These are phyloP conservation scores for Myiotriccus ornatus DNA, from an alignment of 2,797 vertebrate genomes.

Conservation along the genomic window DNA sequence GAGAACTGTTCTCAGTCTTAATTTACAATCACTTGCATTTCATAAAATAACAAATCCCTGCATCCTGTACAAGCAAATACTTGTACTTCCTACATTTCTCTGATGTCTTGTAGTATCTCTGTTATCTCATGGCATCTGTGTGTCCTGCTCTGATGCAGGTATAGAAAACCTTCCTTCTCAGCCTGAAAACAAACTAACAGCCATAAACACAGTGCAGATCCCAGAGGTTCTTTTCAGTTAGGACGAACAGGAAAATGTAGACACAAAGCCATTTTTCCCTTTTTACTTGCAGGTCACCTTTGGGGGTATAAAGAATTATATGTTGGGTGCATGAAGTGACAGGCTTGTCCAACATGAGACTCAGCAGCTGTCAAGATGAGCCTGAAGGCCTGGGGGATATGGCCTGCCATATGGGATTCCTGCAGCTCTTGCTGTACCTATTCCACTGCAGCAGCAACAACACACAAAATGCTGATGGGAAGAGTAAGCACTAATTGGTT, in stretches of 20 bases:
- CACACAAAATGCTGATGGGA: conserved; percentile 28
- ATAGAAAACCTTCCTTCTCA: neutral
- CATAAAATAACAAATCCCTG: neutral
- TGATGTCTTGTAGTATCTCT: neutral
- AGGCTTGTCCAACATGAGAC: conserved; percentile 40
- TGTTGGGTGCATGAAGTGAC: neutral
- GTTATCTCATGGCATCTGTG: neutral
- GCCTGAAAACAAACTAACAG: neutral
- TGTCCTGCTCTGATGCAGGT: neutral
- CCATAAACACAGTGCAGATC: neutral
- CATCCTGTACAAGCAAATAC: neutral
- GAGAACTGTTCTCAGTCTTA: neutral
- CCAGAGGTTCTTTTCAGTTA: neutral
- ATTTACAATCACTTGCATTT: neutral
- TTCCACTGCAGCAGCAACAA: neutral
- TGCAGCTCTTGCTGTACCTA: neutral
- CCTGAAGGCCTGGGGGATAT: conserved; percentile 28
- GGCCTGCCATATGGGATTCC: conserved; percentile 49
- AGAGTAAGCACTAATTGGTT: neutral
- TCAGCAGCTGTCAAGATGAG: conserved; percentile 41
- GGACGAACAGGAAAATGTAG: neutral
- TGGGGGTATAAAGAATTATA: neutral
- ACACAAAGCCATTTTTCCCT: neutral
- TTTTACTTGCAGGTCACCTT: conserved; percentile 34
- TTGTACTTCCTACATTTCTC: neutral